Percentiles rank a stretch among this genome's conserved stretches.
Conservation (phyloP, 2,113 vertebrate species). For the Henicopernis longicauda region DNA sequence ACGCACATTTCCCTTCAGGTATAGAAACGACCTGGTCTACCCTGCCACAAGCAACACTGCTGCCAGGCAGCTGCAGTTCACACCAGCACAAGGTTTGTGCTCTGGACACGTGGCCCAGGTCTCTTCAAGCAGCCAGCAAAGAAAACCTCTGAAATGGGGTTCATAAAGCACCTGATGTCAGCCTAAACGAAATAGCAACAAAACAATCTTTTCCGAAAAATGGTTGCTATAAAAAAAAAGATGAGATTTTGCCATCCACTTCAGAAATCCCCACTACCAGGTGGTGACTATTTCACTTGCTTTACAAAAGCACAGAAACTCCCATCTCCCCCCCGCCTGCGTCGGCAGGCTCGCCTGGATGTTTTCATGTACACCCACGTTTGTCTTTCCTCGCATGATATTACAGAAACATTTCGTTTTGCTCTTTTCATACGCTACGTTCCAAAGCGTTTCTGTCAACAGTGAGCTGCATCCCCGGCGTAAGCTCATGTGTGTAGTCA, state of each 20-base stretch:
- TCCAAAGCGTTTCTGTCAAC: background rate
- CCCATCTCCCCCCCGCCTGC: background rate
- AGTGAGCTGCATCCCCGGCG: background rate
- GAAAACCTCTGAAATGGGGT: background rate
- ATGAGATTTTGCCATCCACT: background rate
- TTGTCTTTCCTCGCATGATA: background rate
- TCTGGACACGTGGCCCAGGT: background rate
- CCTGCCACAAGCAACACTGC: background rate
- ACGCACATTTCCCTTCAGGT: background rate
- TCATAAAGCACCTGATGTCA: background rate
- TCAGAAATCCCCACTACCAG: background rate
- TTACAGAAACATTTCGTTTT: background rate
- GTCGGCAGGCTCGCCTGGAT: background rate
- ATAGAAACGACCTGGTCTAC: background rate
- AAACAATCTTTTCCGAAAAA: background rate
- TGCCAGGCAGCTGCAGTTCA: background rate
- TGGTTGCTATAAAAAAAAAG: background rate
- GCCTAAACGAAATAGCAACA: background rate
- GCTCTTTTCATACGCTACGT: background rate
- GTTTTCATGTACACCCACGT: slow-evolving; percentile 42
- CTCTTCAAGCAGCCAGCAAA: background rate
- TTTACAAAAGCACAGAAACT: background rate
- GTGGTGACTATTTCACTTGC: background rate
- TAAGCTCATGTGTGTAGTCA: background rate
- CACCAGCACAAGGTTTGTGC: background rate